Percentiles rank a stretch among this genome's conserved stretches.
phyloP scores from a whole-genome alignment of 2,113 vertebrate species.

The Silurus glanis region DNA sequence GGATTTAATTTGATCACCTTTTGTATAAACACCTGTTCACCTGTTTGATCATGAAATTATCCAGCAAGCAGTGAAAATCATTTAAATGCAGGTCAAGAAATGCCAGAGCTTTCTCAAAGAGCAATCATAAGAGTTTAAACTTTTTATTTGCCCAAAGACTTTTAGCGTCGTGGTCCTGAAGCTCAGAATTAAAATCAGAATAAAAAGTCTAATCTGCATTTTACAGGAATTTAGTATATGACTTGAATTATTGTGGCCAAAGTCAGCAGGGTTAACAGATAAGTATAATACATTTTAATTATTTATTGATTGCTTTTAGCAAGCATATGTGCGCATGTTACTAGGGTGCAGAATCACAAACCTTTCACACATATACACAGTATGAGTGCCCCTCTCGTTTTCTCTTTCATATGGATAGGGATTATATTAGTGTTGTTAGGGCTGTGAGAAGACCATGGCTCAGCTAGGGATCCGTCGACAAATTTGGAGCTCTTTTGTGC shows the following conservation, averaged over 20 bases:
- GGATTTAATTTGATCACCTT: background rate
- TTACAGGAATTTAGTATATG: background rate
- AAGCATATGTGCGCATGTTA: conserved; percentile 2
- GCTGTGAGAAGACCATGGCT: conserved; percentile 18
- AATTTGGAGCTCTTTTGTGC: conserved; percentile 45
- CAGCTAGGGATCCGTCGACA: background rate
- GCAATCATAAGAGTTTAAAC: background rate
- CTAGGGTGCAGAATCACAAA: conserved; percentile 30
- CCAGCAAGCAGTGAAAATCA: background rate
- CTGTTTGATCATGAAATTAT: background rate
- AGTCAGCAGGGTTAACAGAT: background rate
- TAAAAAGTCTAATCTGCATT: background rate
- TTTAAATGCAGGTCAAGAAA: background rate
- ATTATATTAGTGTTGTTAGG: conserved; percentile 26
- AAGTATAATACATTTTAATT: background rate
- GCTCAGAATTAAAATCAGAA: background rate
- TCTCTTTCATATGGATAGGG: conserved; percentile 20
- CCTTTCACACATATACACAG: conserved; percentile 63
- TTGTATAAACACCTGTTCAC: background rate
- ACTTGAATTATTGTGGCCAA: background rate
- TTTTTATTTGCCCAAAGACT: background rate
- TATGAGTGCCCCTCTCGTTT: conserved; percentile 17
- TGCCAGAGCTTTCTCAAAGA: background rate
- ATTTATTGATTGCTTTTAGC: conserved; percentile 42
- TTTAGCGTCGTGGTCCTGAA: background rate